These are phyloP conservation scores for Drosophila kuntzei DNA, from an alignment of 2,888 invertebrate genomes.

Conservation along the genomic window DNA sequence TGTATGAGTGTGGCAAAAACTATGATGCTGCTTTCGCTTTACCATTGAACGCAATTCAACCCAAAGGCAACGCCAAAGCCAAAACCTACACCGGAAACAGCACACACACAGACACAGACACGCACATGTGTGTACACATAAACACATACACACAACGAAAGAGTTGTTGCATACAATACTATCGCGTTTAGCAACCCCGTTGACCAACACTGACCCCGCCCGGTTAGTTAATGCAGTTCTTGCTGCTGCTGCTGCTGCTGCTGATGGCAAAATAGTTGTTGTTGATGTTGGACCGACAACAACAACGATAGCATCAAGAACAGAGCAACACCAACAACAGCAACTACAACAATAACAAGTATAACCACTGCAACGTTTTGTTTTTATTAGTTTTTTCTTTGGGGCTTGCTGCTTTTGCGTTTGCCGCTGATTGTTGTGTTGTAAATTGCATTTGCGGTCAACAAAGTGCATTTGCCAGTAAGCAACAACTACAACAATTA, in stretches of 20 bases:
- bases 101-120: background rate
- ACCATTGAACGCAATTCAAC: conserved; percentile 28
- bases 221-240: conserved; percentile 66
- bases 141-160: background rate
- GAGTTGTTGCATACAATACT: conserved; percentile 3
- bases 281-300: conserved; percentile 40
- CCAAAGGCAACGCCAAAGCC: conserved; percentile 31
- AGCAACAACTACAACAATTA: conserved; percentile 15
- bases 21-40: conserved; percentile 46
- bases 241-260: conserved; percentile 20
- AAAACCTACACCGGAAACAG: conserved; percentile 26
- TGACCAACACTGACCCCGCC: conserved; percentile 27
- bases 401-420: conserved; percentile 50
- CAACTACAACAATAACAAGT: conserved; percentile 22
- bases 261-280: conserved; percentile 56
- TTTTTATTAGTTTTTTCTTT: conserved; percentile 63
- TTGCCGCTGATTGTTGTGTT: conserved; percentile 73
- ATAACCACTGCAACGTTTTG: conserved; percentile 28
- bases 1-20: conserved; percentile 47
- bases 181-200: conserved; percentile 1
- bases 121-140: background rate
- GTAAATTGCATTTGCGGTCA: conserved; percentile 82
- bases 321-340: conserved; percentile 9
- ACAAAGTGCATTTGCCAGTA: conserved; percentile 50
- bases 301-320: conserved; percentile 14